Evolutionary conservation across 2,888 invertebrate genomes (phyloP).

Genomic region (Leptogaster cylindrica): DNA sequence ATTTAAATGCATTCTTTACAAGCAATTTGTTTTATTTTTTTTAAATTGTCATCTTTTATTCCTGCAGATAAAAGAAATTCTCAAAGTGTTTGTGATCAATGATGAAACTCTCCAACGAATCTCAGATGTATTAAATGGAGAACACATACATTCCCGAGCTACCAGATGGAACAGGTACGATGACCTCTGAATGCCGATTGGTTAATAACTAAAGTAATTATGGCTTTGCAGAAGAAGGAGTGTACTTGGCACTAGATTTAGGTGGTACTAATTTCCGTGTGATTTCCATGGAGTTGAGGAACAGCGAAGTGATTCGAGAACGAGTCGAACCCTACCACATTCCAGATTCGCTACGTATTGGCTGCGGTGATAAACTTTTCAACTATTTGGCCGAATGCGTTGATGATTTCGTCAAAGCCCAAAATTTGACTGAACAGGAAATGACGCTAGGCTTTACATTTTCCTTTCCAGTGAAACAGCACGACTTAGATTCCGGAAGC

Average conservation of each 20-base stretch:
- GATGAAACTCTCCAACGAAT: constrained; percentile 63
- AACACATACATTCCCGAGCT: constrained; percentile 78
- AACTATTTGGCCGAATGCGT: constrained; percentile 80
- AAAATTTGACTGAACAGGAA: constrained; percentile 52
- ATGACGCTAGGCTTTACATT: constrained; percentile 78
- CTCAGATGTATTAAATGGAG: constrained; percentile 73
- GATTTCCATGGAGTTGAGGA: constrained; percentile 68
- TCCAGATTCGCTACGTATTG: constrained; percentile 67
- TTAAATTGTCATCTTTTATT: constrained; percentile 1
- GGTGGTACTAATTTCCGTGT: constrained; percentile 85
- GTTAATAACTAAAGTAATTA: neutral
- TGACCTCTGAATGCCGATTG: neutral
- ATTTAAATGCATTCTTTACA: no score
- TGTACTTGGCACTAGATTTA: constrained; percentile 78
- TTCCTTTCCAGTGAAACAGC: constrained; percentile 82
- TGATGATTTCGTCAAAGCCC: constrained; percentile 69
- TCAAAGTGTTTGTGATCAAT: constrained; percentile 54
- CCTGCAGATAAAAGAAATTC: constrained; percentile 50
- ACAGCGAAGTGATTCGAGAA: constrained; percentile 66
- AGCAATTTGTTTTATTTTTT: no score
- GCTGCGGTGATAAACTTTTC: constrained; percentile 71
- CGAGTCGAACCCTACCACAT: constrained; percentile 71
- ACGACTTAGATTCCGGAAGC: constrained; percentile 73
- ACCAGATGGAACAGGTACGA: constrained; percentile 71
- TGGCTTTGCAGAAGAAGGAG: constrained; percentile 68